A percentile compares a stretch with the other conserved stretches of the same genome.
These are phyloP conservation scores for Drosophila parvula DNA, from an alignment of 1,140 invertebrate species.

Conservation along the genomic window DNA sequence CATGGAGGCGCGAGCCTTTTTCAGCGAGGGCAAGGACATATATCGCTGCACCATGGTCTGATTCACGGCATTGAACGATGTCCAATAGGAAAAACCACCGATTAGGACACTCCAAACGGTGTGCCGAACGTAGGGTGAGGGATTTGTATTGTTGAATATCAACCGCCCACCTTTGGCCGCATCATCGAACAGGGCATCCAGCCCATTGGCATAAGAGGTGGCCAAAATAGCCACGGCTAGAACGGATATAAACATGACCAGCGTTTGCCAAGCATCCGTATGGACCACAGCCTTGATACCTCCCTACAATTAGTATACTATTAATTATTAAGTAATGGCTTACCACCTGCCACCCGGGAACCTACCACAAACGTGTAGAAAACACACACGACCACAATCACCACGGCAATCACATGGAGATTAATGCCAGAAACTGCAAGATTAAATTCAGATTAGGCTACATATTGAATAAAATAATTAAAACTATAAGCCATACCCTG, in stretches of 20 bases:
- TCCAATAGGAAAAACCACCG: constrained; percentile 92
- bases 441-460: constrained; percentile 15
- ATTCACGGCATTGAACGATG: constrained; percentile 93
- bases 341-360: neutral
- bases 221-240: constrained; percentile 88
- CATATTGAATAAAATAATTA: neutral
- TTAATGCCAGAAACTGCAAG: constrained; percentile 93
- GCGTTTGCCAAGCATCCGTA: constrained; percentile 93
- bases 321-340: neutral
- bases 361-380: constrained; percentile 93
- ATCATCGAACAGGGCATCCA: constrained; percentile 85
- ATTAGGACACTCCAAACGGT: constrained; percentile 92
- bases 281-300: constrained; percentile 92
- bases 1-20: constrained; percentile 87
- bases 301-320: constrained; percentile 84
- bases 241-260: constrained; percentile 91
- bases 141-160: constrained; percentile 86
- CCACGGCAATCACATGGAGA: constrained; percentile 90
- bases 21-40: constrained; percentile 88
- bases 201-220: constrained; percentile 88
- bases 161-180: constrained; percentile 86
- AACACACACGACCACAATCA: constrained; percentile 93
- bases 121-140: constrained; percentile 87
- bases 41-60: constrained; percentile 95
- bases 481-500: constrained; percentile 88